Evolutionary conservation across 30 jellyfish, hydroid and myxozoan species (phyloP).

Genomic region (Hydra vulgaris): DNA sequence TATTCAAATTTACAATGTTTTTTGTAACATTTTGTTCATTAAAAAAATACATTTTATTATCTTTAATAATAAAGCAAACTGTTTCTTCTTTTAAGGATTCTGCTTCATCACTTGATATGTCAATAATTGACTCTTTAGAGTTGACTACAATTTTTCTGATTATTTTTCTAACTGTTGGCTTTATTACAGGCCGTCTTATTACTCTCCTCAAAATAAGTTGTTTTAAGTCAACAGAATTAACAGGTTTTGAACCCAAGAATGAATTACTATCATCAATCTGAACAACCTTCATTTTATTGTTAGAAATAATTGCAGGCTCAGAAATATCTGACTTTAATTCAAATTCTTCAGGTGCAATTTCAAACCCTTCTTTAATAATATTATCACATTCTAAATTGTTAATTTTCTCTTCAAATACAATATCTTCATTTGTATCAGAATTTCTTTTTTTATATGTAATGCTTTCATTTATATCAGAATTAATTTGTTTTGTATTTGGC

Average conservation of each 20-base stretch:
- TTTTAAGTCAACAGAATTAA: neutral
- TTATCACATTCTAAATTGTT: neutral
- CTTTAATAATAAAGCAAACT: neutral
- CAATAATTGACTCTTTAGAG: neutral
- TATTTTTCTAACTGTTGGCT: neutral
- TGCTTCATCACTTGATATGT: neutral
- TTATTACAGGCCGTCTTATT: neutral
- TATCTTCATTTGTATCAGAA: neutral
- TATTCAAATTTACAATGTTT: too few relatives aligned
- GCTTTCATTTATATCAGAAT: neutral
- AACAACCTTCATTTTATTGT: neutral
- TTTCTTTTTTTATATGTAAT: too few relatives aligned
- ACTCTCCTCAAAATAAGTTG: neutral
- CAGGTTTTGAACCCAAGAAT: neutral
- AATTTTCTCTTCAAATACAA: neutral
- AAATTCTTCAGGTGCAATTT: neutral
- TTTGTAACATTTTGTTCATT: too few relatives aligned
- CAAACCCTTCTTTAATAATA: neutral
- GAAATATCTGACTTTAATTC: neutral
- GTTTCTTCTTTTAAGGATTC: too few relatives aligned
- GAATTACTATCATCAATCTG: neutral
- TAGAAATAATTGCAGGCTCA: neutral
- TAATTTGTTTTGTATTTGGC: neutral
- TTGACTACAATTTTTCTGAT: neutral
- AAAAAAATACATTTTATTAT: too few relatives aligned